phyloP scores from a whole-genome alignment of 2,888 invertebrate species.

The Aproaerema taeniolella region DNA sequence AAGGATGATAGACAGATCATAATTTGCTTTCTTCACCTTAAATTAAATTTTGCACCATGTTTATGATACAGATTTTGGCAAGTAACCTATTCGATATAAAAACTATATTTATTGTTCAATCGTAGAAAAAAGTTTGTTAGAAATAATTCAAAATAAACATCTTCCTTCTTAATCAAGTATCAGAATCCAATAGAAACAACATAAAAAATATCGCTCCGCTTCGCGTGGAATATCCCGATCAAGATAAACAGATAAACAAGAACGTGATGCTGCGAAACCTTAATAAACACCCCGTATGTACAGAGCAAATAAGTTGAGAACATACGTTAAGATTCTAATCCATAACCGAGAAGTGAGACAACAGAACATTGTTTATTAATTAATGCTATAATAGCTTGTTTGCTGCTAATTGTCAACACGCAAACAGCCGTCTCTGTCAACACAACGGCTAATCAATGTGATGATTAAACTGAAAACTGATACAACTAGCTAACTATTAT shows the following conservation, averaged over 20 bases:
- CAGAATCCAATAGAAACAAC: no score
- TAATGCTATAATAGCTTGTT: slow-evolving; percentile 54
- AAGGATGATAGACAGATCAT: no score
- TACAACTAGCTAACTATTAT: slow-evolving; percentile 55
- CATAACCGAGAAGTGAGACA: slow-evolving; percentile 3
- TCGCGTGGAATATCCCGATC: no score
- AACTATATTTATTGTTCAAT: no score
- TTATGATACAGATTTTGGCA: no score
- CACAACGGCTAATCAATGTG: slow-evolving; percentile 65
- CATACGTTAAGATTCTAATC: slow-evolving; percentile 9
- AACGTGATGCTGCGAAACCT: slow-evolving; percentile 11
- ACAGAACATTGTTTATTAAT: slow-evolving; percentile 39
- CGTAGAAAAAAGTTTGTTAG: no score
- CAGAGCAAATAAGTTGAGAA: slow-evolving; percentile 5
- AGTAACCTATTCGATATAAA: no score
- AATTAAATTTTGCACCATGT: no score
- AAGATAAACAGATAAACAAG: slow-evolving; percentile 15
- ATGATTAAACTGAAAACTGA: slow-evolving; percentile 64
- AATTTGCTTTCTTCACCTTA: no score
- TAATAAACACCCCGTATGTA: slow-evolving; percentile 8
- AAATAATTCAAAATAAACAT: no score
- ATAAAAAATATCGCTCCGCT: no score
- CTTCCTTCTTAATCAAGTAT: no score
- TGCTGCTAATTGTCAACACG: slow-evolving; percentile 58
- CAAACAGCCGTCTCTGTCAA: slow-evolving; percentile 62